These are phyloP conservation scores for Nomada flava DNA, from an alignment of 2,888 invertebrate species.

Conservation along the genomic window DNA sequence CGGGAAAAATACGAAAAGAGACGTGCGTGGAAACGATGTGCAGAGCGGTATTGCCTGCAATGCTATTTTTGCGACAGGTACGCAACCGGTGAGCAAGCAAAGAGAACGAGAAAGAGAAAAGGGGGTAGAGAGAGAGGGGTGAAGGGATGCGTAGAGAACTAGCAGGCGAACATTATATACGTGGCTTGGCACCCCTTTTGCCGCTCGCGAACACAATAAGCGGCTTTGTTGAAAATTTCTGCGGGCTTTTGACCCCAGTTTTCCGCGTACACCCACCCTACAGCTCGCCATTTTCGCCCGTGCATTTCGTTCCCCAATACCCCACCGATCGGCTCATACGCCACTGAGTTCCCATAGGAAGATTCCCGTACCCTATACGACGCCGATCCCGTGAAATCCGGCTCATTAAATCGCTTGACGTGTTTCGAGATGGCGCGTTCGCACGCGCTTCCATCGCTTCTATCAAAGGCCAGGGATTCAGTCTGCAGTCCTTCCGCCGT, in stretches of 20 bases:
- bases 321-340: conserved; percentile 57
- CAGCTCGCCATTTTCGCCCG: conserved; percentile 42
- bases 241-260: conserved; percentile 72
- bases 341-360: conserved; percentile 59
- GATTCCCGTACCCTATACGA: conserved; percentile 57
- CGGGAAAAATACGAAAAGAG: conserved; percentile 28
- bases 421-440: conserved; percentile 62
- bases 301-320: conserved; percentile 52
- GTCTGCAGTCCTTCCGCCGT: neutral
- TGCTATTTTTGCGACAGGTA: conserved; percentile 53
- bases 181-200: conserved; percentile 57
- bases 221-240: conserved; percentile 73
- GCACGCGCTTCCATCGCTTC: conserved; percentile 49
- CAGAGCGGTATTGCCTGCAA: conserved; percentile 44
- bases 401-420: conserved; percentile 72
- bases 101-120: conserved; percentile 43
- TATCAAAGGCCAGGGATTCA: conserved; percentile 44
- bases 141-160: conserved; percentile 11
- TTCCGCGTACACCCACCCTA: conserved; percentile 43
- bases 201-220: conserved; percentile 58
- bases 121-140: conserved; percentile 5
- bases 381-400: conserved; percentile 73
- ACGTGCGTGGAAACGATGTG: neutral
- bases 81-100: conserved; percentile 65
- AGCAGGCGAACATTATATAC: conserved; percentile 51